Evolutionary conservation across 1,140 invertebrate genomes (phyloP), one percentile per base, ranked within the genome.

Genomic region (Lethrus apterus): DNA sequence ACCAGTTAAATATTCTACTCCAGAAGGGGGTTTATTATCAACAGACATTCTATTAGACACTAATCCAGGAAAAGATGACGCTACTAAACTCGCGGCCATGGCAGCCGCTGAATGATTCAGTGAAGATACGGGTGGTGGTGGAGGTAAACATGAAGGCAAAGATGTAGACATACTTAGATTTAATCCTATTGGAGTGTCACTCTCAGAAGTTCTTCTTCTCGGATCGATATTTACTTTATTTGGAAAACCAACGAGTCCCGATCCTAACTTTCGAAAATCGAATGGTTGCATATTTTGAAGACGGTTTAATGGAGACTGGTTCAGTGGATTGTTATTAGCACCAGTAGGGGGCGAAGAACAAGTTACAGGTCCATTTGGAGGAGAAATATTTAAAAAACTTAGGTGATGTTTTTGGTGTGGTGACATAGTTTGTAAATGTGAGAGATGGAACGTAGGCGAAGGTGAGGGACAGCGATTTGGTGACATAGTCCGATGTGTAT

Each of bases 201-300:
- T 69, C 44, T 77, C 74, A 11, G 66, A 67, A 23, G 67, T 70
- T 19, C 67, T 50, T 58, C 70, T 54, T 49, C 65, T 60, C n/a
- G 52, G 58, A 30, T 74, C 73, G 1, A 65, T 66, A 49, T 56
- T 65, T 43, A 56, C 56, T 31, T 58, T 61, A 32, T 57, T 62
- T 31, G 59, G 58, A 55, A 65, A 65, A 4, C 62, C 60, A 45
- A 65, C 36, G 65, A 74, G 54, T 62, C 72, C 67, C 44, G 73
- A 70, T 40, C 77, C 74, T 30, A 87, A 73, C 60, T 90, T 88
- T 13, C 89, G 78, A 62, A 89, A 94, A 64, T 94, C 91, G 65
- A 93, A 93, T 1, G 91, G 91, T 64, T 94, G 89, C 91, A 96
- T 94, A 56, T 83, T 93, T 68, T 94, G 89, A 15, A 95, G 70